These are phyloP conservation scores for Gopherus evgoodei DNA, from an alignment of 2,113 vertebrate species.

Conservation along the genomic window DNA sequence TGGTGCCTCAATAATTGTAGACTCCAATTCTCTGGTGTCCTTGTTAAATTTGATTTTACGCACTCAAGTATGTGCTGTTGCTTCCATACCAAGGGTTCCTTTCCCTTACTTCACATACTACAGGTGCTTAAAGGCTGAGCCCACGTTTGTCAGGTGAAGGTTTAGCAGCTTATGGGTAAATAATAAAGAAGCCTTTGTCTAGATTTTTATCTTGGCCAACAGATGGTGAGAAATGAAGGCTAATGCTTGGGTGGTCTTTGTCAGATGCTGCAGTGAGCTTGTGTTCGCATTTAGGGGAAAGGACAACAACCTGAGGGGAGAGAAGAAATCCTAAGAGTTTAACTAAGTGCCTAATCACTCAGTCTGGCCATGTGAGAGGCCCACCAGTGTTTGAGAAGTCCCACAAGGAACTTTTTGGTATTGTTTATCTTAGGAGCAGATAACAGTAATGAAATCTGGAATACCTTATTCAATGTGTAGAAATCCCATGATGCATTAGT, in stretches of 20 bases:
- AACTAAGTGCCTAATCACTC: background rate
- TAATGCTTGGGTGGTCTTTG: conserved; percentile 59
- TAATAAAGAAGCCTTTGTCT: conserved; percentile 59
- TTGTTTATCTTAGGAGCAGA: conserved; percentile 43
- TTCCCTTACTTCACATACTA: conserved; percentile 42
- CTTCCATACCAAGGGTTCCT: conserved; percentile 36
- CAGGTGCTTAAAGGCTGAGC: conserved; percentile 29
- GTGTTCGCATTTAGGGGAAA: conserved; percentile 33
- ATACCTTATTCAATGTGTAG: background rate
- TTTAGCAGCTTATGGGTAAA: conserved; percentile 75
- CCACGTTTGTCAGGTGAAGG: conserved; percentile 71
- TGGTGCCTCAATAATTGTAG: background rate
- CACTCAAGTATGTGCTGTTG: conserved; percentile 7
- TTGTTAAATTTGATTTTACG: background rate
- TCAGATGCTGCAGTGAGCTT: conserved; percentile 7
- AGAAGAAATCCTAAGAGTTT: conserved; percentile 6
- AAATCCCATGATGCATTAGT: background rate
- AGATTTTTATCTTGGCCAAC: conserved; percentile 69
- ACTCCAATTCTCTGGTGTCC: background rate
- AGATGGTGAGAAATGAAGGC: conserved; percentile 30
- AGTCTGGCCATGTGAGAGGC: background rate
- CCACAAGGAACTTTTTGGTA: background rate
- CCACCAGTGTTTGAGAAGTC: background rate
- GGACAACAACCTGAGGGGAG: background rate
- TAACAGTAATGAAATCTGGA: background rate